Base-by-base conservation (phyloP, 2,113 vertebrate genomes). In the Paradoxurus hermaphroditus region DNA sequence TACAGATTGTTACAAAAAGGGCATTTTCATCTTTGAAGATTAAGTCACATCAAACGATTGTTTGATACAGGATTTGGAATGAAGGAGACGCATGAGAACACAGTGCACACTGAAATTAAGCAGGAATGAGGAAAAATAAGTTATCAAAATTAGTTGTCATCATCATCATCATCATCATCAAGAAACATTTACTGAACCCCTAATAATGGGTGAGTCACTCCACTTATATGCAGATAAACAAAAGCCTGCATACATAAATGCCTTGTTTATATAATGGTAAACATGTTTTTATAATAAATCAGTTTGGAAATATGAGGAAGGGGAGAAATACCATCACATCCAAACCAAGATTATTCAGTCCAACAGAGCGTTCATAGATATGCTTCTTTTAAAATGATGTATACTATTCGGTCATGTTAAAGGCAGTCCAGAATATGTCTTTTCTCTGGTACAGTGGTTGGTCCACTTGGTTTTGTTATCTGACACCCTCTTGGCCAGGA, bases 391-490 rank as follows among this genome's bases (percentile, higher is more conserved):
- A 21, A 91, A 97, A 82, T 12, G 21, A 65, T 18, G 23, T 13
- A 16, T 36, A 67, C 36, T 72, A 23, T 88, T 51, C 31, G 44
- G 65, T 77, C 3, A 31, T 1, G 7, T 81, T 56, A 51, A 86
- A 79, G 19, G 51, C 77, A 81, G 31, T 53, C 16, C 56, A 79
- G 36, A 70, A 39, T 25, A 70, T 49, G 89, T 77, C 23, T 65
- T 85, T 65, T 41, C 88, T 70, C 4, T 36, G 75, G 73, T 87
- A 12, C 27, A 36, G 67, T 21, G 62, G 83, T 44, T 67, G 59
- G 88, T 46, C 79, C 88, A 63, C 62, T 95, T 59, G 72, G 49
- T 78, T 93, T 67, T 91, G 91, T 53, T 82, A 65, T 63, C 72
- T 79, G 62, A 97, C 29, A 94, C 44, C 27, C 2, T 18, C 21